phyloP scores from a whole-genome alignment of 2,113 vertebrate species.

The Agelaius phoeniceus region DNA sequence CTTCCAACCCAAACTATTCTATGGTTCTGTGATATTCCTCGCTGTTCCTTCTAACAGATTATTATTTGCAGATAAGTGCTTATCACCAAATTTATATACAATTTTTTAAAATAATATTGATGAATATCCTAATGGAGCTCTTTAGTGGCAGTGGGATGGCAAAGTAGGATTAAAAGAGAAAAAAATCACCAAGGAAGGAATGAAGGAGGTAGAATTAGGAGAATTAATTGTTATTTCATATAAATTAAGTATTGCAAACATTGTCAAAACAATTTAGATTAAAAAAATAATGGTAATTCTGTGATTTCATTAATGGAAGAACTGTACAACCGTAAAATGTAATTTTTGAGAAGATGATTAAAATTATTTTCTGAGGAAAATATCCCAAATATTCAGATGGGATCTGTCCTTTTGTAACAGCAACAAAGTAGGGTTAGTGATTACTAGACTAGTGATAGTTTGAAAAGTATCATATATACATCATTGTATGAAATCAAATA shows the following conservation, averaged over 20 bases:
- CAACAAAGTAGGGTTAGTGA: background rate
- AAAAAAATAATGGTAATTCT: background rate
- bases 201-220: background rate
- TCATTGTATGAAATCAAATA: background rate
- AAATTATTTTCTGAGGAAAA: background rate
- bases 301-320: background rate
- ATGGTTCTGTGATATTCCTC: background rate
- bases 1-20: background rate
- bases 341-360: background rate
- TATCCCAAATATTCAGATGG: background rate
- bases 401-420: background rate
- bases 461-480: background rate
- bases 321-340: background rate
- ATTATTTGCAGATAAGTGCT: background rate
- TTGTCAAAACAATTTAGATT: background rate
- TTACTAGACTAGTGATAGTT: background rate
- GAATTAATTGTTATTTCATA: background rate
- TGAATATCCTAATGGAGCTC: background rate
- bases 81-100: background rate
- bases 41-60: background rate
- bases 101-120: background rate
- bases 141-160: background rate
- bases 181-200: background rate
- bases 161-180: background rate
- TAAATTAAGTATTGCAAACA: background rate